phyloP scores from a whole-genome alignment of 2,888 invertebrate species.

The Cheilosia urbana region DNA sequence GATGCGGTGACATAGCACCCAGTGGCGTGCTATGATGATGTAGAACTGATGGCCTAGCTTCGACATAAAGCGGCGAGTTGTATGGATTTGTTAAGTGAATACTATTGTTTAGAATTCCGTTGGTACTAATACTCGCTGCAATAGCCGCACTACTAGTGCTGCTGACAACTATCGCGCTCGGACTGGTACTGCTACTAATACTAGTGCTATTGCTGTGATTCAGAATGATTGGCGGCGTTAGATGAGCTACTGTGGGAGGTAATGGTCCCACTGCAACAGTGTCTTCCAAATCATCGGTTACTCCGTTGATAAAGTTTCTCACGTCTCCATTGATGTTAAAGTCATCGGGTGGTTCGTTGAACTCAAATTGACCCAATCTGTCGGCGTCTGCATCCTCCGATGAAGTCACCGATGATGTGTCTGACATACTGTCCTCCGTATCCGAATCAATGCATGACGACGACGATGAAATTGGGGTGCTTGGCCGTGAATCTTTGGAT shows the following conservation, averaged over 20 bases:
- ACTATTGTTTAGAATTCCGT: conserved; percentile 59
- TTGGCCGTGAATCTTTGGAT: conserved; percentile 79
- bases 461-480: conserved; percentile 77
- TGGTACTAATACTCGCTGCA: conserved; percentile 19
- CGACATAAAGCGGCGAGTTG: conserved; percentile 51
- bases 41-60: conserved; percentile 28
- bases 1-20: conserved; percentile 45
- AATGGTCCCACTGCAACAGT: conserved; percentile 22
- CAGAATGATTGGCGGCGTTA: conserved; percentile 32
- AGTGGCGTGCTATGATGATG: conserved; percentile 38
- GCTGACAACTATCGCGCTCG: conserved; percentile 53
- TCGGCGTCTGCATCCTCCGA: conserved; percentile 79
- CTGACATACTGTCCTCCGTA: conserved; percentile 80
- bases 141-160: conserved; percentile 32
- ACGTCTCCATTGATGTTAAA: conserved; percentile 82
- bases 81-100: conserved; percentile 59
- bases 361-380: conserved; percentile 81
- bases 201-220: conserved; percentile 52
- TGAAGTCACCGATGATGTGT: conserved; percentile 79
- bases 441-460: conserved; percentile 82
- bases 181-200: conserved; percentile 53
- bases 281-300: conserved; percentile 80
- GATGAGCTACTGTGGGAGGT: conserved; percentile 39
- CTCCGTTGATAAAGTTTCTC: conserved; percentile 83
- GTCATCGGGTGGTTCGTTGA: conserved; percentile 80